These are phyloP conservation scores for Gallinago nigripennis DNA, from an alignment of 2,797 vertebrate species.

Conservation along the genomic window DNA sequence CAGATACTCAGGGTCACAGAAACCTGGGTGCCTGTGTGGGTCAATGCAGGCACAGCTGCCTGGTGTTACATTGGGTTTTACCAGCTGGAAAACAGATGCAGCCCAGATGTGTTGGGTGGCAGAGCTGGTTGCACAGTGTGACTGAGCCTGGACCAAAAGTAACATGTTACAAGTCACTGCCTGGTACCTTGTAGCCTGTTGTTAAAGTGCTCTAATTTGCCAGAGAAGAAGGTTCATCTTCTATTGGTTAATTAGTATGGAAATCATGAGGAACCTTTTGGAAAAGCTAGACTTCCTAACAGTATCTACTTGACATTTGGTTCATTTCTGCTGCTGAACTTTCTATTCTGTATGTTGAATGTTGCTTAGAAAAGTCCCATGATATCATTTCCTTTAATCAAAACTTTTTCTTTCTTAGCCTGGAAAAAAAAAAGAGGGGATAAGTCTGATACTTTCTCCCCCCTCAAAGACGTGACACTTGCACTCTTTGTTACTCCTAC, in stretches of 20 bases:
- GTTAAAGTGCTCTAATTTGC: neutral
- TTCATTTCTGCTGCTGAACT: conserved; percentile 32
- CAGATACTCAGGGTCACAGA: neutral
- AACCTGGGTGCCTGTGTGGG: neutral
- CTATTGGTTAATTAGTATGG: neutral
- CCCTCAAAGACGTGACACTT: neutral
- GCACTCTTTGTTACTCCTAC: neutral
- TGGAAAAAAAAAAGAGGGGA: neutral
- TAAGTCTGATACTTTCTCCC: neutral
- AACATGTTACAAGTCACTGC: neutral
- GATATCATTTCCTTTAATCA: conserved; percentile 56
- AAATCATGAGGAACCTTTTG: neutral
- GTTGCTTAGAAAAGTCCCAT: conserved; percentile 26
- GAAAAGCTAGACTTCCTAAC: conserved; percentile 6
- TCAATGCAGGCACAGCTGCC: neutral
- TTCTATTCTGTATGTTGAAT: conserved; percentile 7
- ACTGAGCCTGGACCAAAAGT: neutral
- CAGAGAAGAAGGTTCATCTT: neutral
- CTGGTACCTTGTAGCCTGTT: neutral
- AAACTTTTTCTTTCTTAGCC: neutral
- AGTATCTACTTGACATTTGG: conserved; percentile 11
- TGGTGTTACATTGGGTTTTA: neutral
- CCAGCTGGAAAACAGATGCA: neutral
- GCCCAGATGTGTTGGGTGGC: neutral
- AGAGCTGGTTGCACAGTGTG: neutral